Percentiles rank a stretch among this genome's conserved stretches.
These are phyloP conservation scores for Piaya cayana DNA, from an alignment of 2,113 vertebrate species.

Conservation along the genomic window DNA sequence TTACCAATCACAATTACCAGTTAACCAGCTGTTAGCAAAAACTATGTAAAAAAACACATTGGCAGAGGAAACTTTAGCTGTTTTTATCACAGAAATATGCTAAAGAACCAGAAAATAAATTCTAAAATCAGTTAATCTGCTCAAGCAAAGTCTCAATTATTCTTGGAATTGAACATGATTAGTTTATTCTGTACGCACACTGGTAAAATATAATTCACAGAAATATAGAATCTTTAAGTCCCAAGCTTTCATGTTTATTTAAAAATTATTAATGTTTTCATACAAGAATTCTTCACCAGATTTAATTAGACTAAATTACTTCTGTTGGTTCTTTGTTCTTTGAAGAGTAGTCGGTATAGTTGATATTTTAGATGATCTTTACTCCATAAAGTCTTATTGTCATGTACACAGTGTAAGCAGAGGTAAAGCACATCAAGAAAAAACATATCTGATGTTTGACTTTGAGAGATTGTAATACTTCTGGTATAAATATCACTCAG, in stretches of 20 bases:
- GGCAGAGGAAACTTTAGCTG: not conserved
- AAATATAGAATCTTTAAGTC: conserved; percentile 18
- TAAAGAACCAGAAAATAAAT: not conserved
- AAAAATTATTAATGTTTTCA: conserved; percentile 32
- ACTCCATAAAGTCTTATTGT: not conserved
- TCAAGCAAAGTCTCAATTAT: not conserved
- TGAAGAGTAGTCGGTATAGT: not conserved
- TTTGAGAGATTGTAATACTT: not conserved
- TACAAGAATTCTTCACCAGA: not conserved
- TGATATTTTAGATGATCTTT: not conserved
- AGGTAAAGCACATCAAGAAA: not conserved
- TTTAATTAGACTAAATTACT: conserved; percentile 34
- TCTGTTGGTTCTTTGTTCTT: not conserved
- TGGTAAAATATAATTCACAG: not conserved
- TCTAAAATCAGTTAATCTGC: not conserved
- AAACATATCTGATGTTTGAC: not conserved
- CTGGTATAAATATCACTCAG: not conserved
- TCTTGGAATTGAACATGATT: not conserved
- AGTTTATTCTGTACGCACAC: conserved; percentile 29
- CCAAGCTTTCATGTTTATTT: conserved; percentile 1
- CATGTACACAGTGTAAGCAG: not conserved
- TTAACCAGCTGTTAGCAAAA: not conserved
- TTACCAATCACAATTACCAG: not conserved
- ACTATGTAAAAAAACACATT: not conserved
- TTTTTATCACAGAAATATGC: not conserved